phyloP scores from a whole-genome alignment of 35 echinoderm and acorn worm genomes.

The Heliocidaris tuberculata region DNA sequence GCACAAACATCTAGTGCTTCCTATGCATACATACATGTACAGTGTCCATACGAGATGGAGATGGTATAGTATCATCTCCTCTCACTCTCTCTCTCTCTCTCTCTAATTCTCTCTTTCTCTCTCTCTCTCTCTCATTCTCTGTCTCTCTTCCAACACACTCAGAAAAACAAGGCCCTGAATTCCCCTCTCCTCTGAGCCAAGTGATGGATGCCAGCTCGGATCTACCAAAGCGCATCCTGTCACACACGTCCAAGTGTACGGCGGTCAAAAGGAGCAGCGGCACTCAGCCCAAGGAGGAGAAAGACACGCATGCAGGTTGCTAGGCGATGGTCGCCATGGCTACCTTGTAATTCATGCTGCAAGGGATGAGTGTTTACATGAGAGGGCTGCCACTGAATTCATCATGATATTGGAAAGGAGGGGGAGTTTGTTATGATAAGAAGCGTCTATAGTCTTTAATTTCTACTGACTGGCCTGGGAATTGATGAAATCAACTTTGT shows the following conservation, averaged over 20 bases:
- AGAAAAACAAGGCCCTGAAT: background rate
- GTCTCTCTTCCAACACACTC: background rate
- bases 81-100: too few relatives aligned
- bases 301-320: slow-evolving; percentile 27
- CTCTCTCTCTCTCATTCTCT: background rate
- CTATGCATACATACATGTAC: too few relatives aligned
- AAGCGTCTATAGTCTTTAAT: background rate
- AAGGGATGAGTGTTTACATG: slow-evolving; percentile 17
- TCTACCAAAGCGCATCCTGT: background rate
- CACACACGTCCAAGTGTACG: background rate
- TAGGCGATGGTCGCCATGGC: slow-evolving; percentile 28
- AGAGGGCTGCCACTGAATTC: background rate
- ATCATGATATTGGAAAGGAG: background rate
- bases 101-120: too few relatives aligned
- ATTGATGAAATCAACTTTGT: background rate
- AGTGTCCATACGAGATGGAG: too few relatives aligned
- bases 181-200: background rate
- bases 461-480: background rate
- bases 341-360: slow-evolving; percentile 25
- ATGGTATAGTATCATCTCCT: too few relatives aligned
- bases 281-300: background rate
- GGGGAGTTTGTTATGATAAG: background rate
- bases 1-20: too few relatives aligned
- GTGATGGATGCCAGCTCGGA: background rate
- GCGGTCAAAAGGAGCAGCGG: background rate